phyloP scores from a whole-genome alignment of 1,140 invertebrate genomes.

The Camponotus vicinus region DNA sequence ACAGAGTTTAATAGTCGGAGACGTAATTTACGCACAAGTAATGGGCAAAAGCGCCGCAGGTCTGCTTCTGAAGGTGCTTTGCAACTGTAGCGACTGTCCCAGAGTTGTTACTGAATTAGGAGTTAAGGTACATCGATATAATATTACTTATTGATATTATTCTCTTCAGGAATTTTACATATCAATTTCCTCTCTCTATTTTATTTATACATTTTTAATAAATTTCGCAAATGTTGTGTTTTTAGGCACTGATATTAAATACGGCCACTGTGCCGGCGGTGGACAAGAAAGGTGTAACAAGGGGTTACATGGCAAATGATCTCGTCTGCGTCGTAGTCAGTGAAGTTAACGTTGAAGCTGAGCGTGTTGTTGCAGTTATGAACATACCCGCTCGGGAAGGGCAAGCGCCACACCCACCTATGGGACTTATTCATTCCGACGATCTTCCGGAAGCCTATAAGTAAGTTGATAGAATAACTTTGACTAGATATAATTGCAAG shows the following conservation, averaged over 20 bases:
- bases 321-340: constrained; percentile 95
- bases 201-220: neutral
- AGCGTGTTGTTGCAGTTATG: constrained; percentile 95
- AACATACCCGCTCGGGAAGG: constrained; percentile 91
- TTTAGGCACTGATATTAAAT: constrained; percentile 85
- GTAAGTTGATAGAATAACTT: constrained; percentile 88
- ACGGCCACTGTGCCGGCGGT: constrained; percentile 89
- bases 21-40: constrained; percentile 94
- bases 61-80: constrained; percentile 93
- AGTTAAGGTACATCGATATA: constrained; percentile 88
- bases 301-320: constrained; percentile 93
- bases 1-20: constrained; percentile 92
- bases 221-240: neutral
- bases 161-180: neutral
- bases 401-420: constrained; percentile 89
- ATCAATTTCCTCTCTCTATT: neutral
- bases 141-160: neutral
- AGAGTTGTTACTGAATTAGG: constrained; percentile 94
- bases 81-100: constrained; percentile 91
- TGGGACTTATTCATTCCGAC: constrained; percentile 94
- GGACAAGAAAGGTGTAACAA: constrained; percentile 93
- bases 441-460: constrained; percentile 95
- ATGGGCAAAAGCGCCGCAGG: constrained; percentile 90
- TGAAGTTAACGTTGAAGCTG: constrained; percentile 94
- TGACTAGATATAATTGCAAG: constrained; percentile 65